These are phyloP conservation scores for Cerastis rubricosa DNA, from an alignment of 2,888 invertebrate species.

Conservation along the genomic window DNA sequence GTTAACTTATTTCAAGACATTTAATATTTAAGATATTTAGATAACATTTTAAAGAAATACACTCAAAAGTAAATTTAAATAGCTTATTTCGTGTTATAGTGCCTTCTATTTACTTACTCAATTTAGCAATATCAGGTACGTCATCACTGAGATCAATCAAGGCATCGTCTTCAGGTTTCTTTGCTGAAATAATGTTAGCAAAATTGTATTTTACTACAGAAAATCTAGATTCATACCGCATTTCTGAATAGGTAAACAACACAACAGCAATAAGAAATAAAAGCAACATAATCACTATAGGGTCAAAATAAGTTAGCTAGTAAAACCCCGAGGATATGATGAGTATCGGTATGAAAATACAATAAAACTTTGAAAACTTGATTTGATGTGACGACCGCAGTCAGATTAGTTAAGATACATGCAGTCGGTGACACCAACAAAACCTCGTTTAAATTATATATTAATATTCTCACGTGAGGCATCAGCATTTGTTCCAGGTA, in stretches of 20 bases:
- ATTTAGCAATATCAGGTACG: slow-evolving; percentile 85
- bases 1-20: too few species aligned
- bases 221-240: not conserved
- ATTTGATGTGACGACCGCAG: not conserved
- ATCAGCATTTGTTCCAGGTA: slow-evolving; percentile 84
- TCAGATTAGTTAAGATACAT: not conserved
- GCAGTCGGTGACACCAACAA: not conserved
- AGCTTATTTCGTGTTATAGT: too few species aligned
- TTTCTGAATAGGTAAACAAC: not conserved
- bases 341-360: not conserved
- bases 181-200: slow-evolving; percentile 69
- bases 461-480: slow-evolving; percentile 76
- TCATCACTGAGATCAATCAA: slow-evolving; percentile 95
- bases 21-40: too few species aligned
- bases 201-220: slow-evolving; percentile 3
- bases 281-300: not conserved
- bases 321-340: not conserved
- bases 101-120: slow-evolving; percentile 81
- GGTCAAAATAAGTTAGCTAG: not conserved
- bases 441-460: not conserved
- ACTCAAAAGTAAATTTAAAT: too few species aligned
- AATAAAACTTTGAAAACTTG: not conserved
- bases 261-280: not conserved
- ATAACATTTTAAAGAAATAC: too few species aligned
- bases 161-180: slow-evolving; percentile 92